phyloP scores from a whole-genome alignment of 2,888 invertebrate species.

The Prosopocoilus inquinatus region DNA sequence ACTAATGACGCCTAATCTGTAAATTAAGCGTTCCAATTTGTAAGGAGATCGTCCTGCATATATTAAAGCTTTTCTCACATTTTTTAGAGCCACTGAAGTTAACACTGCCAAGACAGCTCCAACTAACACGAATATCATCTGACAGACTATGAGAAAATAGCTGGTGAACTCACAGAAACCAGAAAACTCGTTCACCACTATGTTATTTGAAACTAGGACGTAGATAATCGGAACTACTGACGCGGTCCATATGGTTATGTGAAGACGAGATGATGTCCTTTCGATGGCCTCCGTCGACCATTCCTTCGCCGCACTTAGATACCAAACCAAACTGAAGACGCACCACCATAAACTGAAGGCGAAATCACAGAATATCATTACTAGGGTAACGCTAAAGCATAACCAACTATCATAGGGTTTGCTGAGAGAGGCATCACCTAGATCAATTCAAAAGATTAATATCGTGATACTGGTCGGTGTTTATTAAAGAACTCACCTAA shows the following conservation, averaged over 20 bases:
- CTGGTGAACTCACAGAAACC: constrained; percentile 74
- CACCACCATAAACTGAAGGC: constrained; percentile 86
- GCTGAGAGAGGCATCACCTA: constrained; percentile 17
- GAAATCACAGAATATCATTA: constrained; percentile 65
- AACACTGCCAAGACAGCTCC: constrained; percentile 71
- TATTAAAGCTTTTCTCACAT: constrained; percentile 63
- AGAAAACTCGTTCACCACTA: constrained; percentile 76
- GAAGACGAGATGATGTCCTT: constrained; percentile 80
- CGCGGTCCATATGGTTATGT: constrained; percentile 84
- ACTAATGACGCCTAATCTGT: constrained; percentile 76
- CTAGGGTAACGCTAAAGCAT: constrained; percentile 38
- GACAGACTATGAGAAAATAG: constrained; percentile 33
- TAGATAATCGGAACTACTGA: constrained; percentile 84
- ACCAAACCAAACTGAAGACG: constrained; percentile 85
- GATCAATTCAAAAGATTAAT: neutral
- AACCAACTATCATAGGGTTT: constrained; percentile 25
- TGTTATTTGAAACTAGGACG: constrained; percentile 73
- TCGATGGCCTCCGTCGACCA: constrained; percentile 93
- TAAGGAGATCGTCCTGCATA: constrained; percentile 59
- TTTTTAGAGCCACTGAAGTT: constrained; percentile 73
- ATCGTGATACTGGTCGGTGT: neutral
- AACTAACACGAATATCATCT: constrained; percentile 48
- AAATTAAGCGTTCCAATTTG: constrained; percentile 66
- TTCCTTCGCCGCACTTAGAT: constrained; percentile 84
- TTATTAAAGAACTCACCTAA: constrained; percentile 25